Evolutionary conservation across 2,797 vertebrate species (phyloP).

Genomic region (Varecia variegata): DNA sequence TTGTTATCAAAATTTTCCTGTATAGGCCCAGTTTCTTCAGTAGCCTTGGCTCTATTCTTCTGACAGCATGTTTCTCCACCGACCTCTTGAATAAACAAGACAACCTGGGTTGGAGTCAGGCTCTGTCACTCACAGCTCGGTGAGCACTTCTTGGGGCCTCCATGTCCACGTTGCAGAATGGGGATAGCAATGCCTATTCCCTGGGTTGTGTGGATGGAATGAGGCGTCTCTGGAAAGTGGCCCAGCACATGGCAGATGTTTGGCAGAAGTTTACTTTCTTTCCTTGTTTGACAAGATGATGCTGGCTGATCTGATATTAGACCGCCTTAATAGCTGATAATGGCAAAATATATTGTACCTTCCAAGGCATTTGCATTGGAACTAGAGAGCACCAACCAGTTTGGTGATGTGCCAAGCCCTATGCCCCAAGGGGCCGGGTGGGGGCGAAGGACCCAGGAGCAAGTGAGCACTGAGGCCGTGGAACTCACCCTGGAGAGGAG

Average conservation of each 20-base stretch:
- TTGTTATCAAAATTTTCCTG: background rate
- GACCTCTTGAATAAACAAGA: background rate
- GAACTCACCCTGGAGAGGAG: background rate
- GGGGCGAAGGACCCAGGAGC: background rate
- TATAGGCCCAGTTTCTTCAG: background rate
- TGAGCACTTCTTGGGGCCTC: background rate
- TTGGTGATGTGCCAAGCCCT: background rate
- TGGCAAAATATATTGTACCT: background rate
- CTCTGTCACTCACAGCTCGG: background rate
- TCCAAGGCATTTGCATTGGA: background rate
- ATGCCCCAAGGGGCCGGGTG: too few relatives aligned
- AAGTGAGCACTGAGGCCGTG: background rate
- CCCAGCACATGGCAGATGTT: background rate
- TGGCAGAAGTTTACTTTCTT: background rate
- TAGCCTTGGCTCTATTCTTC: background rate
- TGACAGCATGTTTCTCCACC: background rate
- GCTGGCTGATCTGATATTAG: background rate
- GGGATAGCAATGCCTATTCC: background rate
- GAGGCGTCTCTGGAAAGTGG: background rate
- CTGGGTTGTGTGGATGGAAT: background rate
- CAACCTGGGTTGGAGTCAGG: background rate
- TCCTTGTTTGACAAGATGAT: background rate
- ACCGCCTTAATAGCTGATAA: background rate
- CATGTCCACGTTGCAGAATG: background rate
- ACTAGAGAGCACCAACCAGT: background rate